Conservation (phyloP, 2,113 vertebrate genomes). For the Tyrannus savana region DNA sequence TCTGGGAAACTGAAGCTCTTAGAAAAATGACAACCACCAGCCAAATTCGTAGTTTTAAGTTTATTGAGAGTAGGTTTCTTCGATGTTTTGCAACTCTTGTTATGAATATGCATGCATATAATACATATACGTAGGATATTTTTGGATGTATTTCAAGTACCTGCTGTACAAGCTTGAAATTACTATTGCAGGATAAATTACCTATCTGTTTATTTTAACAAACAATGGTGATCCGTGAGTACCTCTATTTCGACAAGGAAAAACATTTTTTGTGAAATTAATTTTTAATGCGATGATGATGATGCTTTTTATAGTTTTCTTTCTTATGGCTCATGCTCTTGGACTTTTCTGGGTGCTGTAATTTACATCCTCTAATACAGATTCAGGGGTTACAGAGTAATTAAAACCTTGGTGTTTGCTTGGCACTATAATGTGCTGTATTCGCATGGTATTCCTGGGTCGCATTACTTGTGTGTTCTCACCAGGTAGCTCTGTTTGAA, state of each 20-base stretch:
- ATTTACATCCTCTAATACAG: not conserved
- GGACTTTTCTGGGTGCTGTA: not conserved
- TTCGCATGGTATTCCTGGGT: not conserved
- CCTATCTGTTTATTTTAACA: not conserved
- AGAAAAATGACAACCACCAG: not conserved
- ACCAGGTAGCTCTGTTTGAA: not conserved
- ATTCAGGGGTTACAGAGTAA: not conserved
- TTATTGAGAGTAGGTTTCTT: slow-evolving; percentile 1
- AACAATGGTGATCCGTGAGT: not conserved
- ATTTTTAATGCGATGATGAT: not conserved
- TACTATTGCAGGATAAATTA: not conserved
- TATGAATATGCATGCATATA: not conserved
- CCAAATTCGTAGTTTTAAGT: not conserved
- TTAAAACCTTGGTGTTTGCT: not conserved
- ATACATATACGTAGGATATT: not conserved
- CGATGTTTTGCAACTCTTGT: not conserved
- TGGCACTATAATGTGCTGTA: not conserved
- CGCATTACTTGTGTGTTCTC: not conserved
- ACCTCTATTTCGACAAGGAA: not conserved
- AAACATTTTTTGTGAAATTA: not conserved
- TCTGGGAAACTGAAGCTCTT: not conserved
- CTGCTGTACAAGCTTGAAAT: not conserved
- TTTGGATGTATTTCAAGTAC: not conserved
- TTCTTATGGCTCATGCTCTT: not conserved
- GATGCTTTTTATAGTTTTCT: not conserved